Evolutionary conservation across 2,113 vertebrate genomes (phyloP).

Genomic region (Alethe diademata): DNA sequence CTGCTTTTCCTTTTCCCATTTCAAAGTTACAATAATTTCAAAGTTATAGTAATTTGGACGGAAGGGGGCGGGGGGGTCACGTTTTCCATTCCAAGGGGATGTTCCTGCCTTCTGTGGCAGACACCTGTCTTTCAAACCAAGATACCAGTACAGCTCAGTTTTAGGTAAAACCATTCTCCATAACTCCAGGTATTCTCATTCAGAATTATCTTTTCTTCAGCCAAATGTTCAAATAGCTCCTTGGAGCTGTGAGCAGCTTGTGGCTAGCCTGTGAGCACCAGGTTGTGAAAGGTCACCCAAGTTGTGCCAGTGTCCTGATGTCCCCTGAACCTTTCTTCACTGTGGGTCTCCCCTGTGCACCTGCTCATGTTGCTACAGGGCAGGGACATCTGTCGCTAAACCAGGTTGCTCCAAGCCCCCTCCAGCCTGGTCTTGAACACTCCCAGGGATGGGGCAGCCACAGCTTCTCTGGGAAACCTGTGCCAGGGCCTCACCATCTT

Average conservation of each 20-base stretch:
- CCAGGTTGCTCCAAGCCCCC: accelerated
- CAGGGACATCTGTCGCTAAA: background rate
- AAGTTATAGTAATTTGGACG: background rate
- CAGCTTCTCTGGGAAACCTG: background rate
- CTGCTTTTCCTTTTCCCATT: background rate
- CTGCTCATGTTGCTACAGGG: no score
- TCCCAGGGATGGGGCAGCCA: background rate
- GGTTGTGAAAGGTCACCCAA: background rate
- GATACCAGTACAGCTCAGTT: background rate
- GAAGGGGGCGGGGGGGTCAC: background rate
- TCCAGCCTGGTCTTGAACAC: background rate
- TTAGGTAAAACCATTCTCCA: background rate
- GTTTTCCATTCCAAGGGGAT: background rate
- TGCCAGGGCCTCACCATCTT: background rate
- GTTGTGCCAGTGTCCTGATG: background rate
- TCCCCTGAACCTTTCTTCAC: accelerated
- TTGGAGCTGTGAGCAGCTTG: background rate
- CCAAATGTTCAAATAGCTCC: no score
- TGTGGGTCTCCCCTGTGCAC: background rate
- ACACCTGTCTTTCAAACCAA: background rate
- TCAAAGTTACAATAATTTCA: background rate
- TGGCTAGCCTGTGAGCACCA: background rate
- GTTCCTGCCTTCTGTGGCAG: background rate
- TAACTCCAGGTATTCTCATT: background rate
- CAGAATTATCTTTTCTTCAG: background rate